These are phyloP conservation scores for Chromoteleia sp. DNA, from an alignment of 2,888 invertebrate genomes.

Conservation along the genomic window DNA sequence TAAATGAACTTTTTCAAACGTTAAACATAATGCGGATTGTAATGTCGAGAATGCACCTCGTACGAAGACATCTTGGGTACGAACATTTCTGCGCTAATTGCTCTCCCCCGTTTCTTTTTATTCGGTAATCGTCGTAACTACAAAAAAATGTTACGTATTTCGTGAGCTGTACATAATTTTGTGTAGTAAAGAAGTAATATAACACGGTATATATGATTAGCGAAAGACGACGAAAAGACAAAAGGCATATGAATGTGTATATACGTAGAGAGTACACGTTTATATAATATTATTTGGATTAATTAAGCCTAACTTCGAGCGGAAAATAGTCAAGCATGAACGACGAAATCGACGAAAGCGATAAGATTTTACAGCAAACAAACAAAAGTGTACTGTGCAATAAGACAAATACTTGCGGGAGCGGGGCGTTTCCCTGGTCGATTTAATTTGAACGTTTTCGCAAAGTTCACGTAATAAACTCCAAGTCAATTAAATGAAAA, in stretches of 20 bases:
- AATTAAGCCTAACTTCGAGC: conserved; percentile 19
- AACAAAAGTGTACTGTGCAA: no score
- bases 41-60: no score
- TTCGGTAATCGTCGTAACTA: neutral
- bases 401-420: no score
- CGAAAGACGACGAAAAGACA: neutral
- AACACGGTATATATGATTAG: no score
- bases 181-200: conserved; percentile 27
- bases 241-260: conserved; percentile 7
- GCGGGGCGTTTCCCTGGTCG: neutral
- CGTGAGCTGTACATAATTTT: conserved; percentile 33
- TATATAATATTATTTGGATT: conserved; percentile 8
- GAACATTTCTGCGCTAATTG: neutral
- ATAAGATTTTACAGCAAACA: neutral
- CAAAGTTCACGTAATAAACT: conserved; percentile 12
- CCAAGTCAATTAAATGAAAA: conserved; percentile 31
- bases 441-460: neutral
- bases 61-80: no score
- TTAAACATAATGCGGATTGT: no score
- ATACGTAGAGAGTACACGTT: conserved; percentile 22
- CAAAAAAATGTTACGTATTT: conserved; percentile 11
- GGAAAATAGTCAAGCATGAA: conserved; percentile 16
- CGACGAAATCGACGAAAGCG: neutral
- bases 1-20: no score
- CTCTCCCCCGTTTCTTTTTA: no score